Conservation (phyloP, 2,797 vertebrate species). For the Fistularia tabacaria region DNA sequence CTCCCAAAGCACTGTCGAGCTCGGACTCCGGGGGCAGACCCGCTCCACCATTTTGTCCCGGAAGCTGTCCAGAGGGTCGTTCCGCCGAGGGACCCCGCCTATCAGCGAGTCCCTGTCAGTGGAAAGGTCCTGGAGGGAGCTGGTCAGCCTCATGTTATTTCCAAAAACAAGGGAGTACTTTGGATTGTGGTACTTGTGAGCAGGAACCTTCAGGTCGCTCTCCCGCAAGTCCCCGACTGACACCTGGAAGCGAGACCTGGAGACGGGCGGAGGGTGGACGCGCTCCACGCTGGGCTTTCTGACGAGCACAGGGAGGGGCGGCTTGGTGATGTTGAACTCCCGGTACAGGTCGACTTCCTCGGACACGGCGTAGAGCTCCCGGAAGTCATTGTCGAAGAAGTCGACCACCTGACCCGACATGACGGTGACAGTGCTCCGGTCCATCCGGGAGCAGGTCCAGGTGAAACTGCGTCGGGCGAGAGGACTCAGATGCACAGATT, state of each 20-base stretch:
- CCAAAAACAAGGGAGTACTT: slow-evolving; percentile 90
- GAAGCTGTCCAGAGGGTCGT: slow-evolving; percentile 27
- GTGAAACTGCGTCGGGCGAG: slow-evolving; percentile 79
- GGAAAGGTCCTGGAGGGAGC: slow-evolving; percentile 72
- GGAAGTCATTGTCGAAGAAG: slow-evolving; percentile 88
- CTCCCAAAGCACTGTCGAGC: slow-evolving; percentile 6
- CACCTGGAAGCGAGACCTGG: slow-evolving; percentile 73
- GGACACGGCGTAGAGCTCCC: slow-evolving; percentile 90
- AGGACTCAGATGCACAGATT: no score
- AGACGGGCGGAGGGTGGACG: slow-evolving; percentile 25
- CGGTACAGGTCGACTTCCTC: slow-evolving; percentile 85
- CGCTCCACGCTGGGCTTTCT: slow-evolving; percentile 50
- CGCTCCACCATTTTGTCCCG: slow-evolving; percentile 22
- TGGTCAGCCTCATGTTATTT: slow-evolving; percentile 62
- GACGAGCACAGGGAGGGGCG: slow-evolving; percentile 49
- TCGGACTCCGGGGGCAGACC: not conserved
- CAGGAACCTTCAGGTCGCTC: slow-evolving; percentile 73
- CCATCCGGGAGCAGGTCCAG: slow-evolving; percentile 87
- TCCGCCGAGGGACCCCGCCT: slow-evolving; percentile 10
- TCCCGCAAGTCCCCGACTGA: slow-evolving; percentile 55
- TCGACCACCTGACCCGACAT: slow-evolving; percentile 89
- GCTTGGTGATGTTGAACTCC: slow-evolving; percentile 81
- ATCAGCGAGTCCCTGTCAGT: slow-evolving; percentile 28
- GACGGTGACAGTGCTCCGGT: slow-evolving; percentile 87
- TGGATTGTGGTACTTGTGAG: slow-evolving; percentile 92